Evolutionary conservation across 2,797 vertebrate genomes (phyloP).

Genomic region (Cynodonichthys magdalenae): DNA sequence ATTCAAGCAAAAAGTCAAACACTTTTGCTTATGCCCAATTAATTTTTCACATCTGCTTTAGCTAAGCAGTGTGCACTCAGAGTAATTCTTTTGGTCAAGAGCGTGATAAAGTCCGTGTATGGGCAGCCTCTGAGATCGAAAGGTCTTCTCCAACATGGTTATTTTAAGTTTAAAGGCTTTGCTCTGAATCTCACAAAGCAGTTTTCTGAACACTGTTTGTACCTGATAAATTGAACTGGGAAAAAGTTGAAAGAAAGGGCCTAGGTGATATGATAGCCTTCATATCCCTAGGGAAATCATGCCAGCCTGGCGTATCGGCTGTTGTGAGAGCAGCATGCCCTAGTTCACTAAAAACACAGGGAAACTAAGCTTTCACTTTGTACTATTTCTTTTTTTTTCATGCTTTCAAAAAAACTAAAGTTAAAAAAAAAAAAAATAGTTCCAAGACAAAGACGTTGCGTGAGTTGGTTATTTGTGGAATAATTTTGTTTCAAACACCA

Average conservation of each 20-base stretch:
- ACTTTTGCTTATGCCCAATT: constrained; percentile 23
- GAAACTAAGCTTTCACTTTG: constrained; percentile 56
- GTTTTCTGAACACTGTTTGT: constrained; percentile 52
- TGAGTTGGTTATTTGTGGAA: neutral
- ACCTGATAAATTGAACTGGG: constrained; percentile 58
- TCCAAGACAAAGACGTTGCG: neutral
- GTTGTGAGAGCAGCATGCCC: constrained; percentile 44
- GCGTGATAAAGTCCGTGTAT: constrained; percentile 2
- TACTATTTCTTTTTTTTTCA: constrained; percentile 47
- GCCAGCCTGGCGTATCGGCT: constrained; percentile 36
- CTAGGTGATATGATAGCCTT: constrained; percentile 61
- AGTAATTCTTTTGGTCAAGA: constrained; percentile 7
- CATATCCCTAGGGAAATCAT: constrained; percentile 64
- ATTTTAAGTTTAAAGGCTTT: constrained; percentile 28
- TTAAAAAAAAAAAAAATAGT: constrained; percentile 11
- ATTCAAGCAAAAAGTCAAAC: neutral
- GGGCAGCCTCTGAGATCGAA: constrained; percentile 21
- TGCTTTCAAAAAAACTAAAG: constrained; percentile 47
- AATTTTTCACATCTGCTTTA: constrained; percentile 17
- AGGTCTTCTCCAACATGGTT: constrained; percentile 23
- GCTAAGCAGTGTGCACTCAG: neutral
- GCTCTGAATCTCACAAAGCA: constrained; percentile 38
- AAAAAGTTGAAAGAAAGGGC: constrained; percentile 64
- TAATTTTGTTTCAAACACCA: constrained; percentile 54
- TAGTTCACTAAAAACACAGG: constrained; percentile 48